phyloP scores from a whole-genome alignment of 2,888 invertebrate species.

The Melanostoma mellinum region DNA sequence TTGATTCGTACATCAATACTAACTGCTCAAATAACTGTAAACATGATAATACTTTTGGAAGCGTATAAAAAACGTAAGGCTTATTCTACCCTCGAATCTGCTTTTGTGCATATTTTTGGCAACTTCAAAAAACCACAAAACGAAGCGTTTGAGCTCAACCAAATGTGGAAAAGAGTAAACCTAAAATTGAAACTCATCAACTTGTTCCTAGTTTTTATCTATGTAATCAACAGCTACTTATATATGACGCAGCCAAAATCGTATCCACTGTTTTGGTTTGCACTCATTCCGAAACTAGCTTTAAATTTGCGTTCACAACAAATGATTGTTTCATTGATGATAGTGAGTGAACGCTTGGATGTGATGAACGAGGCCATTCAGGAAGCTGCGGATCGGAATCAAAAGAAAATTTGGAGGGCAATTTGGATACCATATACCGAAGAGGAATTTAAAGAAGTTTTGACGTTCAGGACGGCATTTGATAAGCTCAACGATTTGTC shows the following conservation, averaged over 20 bases:
- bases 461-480: slow-evolving; percentile 76
- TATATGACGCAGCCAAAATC: background rate
- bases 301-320: slow-evolving; percentile 62
- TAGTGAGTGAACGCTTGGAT: slow-evolving; percentile 42
- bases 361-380: slow-evolving; percentile 36
- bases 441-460: slow-evolving; percentile 62
- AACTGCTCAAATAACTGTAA: slow-evolving; percentile 20
- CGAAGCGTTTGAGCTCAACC: background rate
- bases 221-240: background rate
- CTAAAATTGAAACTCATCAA: slow-evolving; percentile 10
- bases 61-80: slow-evolving; percentile 48
- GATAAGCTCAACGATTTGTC: slow-evolving; percentile 77
- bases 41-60: slow-evolving; percentile 66
- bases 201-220: background rate
- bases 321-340: slow-evolving; percentile 38
- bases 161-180: slow-evolving; percentile 29
- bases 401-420: background rate
- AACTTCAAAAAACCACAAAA: background rate
- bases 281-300: slow-evolving; percentile 39
- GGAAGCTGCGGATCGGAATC: slow-evolving; percentile 28
- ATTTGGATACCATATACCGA: slow-evolving; percentile 46
- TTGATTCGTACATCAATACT: slow-evolving; percentile 25
- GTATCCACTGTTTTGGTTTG: slow-evolving; percentile 31
- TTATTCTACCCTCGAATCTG: slow-evolving; percentile 39
- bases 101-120: slow-evolving; percentile 14